Conservation (phyloP, 2,797 vertebrate species). For the Dipus sagitta region DNA sequence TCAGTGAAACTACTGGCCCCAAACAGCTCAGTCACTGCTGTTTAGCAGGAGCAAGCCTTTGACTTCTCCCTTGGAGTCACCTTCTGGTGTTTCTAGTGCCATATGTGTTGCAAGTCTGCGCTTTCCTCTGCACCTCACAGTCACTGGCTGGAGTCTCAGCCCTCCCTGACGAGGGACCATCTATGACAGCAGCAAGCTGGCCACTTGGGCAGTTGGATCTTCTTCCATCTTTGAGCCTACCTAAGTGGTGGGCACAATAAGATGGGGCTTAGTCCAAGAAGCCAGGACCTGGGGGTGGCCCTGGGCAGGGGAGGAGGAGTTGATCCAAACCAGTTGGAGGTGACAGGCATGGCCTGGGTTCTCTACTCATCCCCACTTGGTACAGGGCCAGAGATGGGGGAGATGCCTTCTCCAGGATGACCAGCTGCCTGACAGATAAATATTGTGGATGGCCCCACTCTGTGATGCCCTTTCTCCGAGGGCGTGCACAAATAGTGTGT, state of each 20-base stretch:
- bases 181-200: background rate
- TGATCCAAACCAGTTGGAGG: background rate
- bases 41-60: no score
- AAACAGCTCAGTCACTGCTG: background rate
- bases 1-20: background rate
- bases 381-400: background rate
- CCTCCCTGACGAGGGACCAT: background rate
- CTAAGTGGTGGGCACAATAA: background rate
- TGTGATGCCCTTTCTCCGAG: background rate
- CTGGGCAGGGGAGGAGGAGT: background rate
- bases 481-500: background rate
- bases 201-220: background rate
- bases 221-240: background rate
- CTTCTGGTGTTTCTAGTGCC: background rate
- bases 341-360: background rate
- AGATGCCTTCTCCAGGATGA: background rate
- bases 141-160: background rate
- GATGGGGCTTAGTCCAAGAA: background rate
- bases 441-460: background rate
- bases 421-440: background rate
- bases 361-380: background rate
- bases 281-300: background rate
- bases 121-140: background rate
- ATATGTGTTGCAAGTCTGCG: background rate
- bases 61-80: background rate